A percentile compares a stretch with the other conserved stretches of the same genome.
Conservation (phyloP, 2,797 vertebrate genomes). For the Stomatorhinus walkeri region DNA sequence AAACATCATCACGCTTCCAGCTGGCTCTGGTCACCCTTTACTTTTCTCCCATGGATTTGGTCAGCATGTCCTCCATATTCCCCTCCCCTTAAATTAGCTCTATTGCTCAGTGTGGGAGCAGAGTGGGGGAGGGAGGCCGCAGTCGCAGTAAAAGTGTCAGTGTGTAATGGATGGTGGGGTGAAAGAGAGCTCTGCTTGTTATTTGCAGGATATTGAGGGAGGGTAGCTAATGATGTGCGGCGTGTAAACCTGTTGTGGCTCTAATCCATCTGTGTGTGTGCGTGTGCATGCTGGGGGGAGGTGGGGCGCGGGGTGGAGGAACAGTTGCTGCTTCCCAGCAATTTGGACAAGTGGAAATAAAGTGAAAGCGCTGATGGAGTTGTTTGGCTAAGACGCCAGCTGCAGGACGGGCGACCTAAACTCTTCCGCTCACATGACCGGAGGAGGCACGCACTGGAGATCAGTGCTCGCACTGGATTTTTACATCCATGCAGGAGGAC, state of each 20-base stretch:
- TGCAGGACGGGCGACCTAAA: conserved; percentile 40
- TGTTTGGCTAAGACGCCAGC: conserved; percentile 49
- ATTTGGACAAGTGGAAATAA: conserved; percentile 53
- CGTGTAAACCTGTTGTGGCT: conserved; percentile 52
- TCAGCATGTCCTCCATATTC: background rate
- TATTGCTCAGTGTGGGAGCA: conserved; percentile 41
- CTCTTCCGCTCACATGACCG: background rate
- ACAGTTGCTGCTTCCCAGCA: conserved; percentile 36
- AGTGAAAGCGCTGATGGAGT: conserved; percentile 44
- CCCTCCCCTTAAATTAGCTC: conserved; percentile 46
- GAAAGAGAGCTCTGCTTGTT: conserved; percentile 52
- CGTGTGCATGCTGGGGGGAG: background rate
- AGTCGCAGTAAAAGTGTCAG: conserved; percentile 63
- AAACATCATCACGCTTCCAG: background rate
- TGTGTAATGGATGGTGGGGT: conserved; percentile 54
- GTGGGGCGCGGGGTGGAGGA: conserved; percentile 42
- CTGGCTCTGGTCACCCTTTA: conserved; percentile 14
- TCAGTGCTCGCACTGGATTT: background rate
- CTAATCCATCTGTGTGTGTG: conserved; percentile 51
- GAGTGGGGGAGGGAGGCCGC: conserved; percentile 42
- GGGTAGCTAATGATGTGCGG: conserved; percentile 59
- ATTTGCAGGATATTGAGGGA: conserved; percentile 60
- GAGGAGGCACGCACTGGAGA: background rate
- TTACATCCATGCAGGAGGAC: background rate
- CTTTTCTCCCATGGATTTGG: conserved; percentile 15